Percentiles rank a stretch among this genome's conserved stretches.
Conservation (phyloP, 2,888 invertebrate genomes). For the Drosophila monieri region DNA sequence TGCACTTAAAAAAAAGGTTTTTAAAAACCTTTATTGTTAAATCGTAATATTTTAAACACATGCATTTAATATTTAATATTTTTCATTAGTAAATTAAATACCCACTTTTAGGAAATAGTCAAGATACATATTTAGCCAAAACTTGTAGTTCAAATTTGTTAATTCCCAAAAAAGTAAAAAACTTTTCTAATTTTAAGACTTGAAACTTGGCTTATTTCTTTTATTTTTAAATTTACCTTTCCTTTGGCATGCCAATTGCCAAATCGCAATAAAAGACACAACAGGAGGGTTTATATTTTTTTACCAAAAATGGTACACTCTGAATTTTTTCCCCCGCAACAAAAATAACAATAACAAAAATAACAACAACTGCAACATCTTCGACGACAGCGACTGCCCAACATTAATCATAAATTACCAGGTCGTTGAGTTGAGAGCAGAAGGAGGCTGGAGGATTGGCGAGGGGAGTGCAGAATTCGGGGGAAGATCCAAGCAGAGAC, state of each 20-base stretch:
- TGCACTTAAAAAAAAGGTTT: constrained; percentile 5
- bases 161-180: not conserved
- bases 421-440: constrained; percentile 73
- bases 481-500: constrained; percentile 46
- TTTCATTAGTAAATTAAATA: not conserved
- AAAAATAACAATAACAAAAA: constrained; percentile 53
- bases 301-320: constrained; percentile 75
- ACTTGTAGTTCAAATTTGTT: not conserved
- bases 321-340: constrained; percentile 50
- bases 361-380: constrained; percentile 48
- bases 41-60: not conserved
- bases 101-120: not conserved
- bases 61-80: not conserved
- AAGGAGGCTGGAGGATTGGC: constrained; percentile 13
- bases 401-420: constrained; percentile 82
- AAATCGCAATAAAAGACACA: constrained; percentile 72
- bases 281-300: constrained; percentile 65
- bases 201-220: not conserved
- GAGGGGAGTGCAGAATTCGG: constrained; percentile 5
- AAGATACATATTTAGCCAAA: not conserved
- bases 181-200: not conserved
- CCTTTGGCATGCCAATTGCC: constrained; percentile 25
- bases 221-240: not conserved
- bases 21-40: no score
- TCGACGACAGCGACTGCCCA: constrained; percentile 52